Percentiles rank a stretch among this genome's conserved stretches.
These are phyloP conservation scores for Uloborus diversus DNA, from an alignment of 1,140 invertebrate species.

Conservation along the genomic window DNA sequence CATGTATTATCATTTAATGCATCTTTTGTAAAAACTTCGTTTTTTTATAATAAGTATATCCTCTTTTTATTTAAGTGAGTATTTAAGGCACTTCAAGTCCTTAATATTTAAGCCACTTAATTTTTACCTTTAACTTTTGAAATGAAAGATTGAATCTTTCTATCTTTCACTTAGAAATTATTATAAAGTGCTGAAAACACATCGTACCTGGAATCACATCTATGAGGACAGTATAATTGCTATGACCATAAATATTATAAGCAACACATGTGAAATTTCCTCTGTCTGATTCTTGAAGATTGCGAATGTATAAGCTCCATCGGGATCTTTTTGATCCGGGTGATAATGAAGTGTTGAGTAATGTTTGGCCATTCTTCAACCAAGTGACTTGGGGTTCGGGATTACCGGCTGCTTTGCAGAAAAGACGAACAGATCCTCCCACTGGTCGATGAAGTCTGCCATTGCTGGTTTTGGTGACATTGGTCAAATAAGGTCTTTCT, in stretches of 20 bases:
- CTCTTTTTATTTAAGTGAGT: no score
- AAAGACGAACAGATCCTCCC: slow-evolving; percentile 24
- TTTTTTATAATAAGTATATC: no score
- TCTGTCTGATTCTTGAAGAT: slow-evolving; percentile 70
- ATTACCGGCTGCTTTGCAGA: slow-evolving; percentile 23
- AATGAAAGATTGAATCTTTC: no score
- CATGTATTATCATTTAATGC: no score
- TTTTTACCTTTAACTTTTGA: no score
- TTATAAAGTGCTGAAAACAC: no score
- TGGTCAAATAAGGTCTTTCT: slow-evolving; percentile 13
- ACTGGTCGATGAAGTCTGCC: slow-evolving; percentile 12
- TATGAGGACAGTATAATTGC: slow-evolving; percentile 77
- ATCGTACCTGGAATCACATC: slow-evolving; percentile 68
- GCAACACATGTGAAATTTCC: slow-evolving; percentile 88
- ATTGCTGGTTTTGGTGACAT: slow-evolving; percentile 10
- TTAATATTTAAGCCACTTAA: no score
- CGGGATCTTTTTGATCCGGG: slow-evolving; percentile 14
- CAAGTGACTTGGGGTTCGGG: slow-evolving; percentile 43
- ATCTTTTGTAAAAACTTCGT: no score
- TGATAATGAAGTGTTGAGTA: slow-evolving; percentile 16
- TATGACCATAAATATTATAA: slow-evolving; percentile 80
- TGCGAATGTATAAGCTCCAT: slow-evolving; percentile 53
- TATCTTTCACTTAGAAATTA: no score
- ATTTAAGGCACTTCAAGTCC: no score
- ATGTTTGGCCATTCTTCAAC: slow-evolving; percentile 38